Evolutionary conservation across 2,888 invertebrate species (phyloP), one percentile per base, ranked within the genome.

Genomic region (Philonicus albiceps): DNA sequence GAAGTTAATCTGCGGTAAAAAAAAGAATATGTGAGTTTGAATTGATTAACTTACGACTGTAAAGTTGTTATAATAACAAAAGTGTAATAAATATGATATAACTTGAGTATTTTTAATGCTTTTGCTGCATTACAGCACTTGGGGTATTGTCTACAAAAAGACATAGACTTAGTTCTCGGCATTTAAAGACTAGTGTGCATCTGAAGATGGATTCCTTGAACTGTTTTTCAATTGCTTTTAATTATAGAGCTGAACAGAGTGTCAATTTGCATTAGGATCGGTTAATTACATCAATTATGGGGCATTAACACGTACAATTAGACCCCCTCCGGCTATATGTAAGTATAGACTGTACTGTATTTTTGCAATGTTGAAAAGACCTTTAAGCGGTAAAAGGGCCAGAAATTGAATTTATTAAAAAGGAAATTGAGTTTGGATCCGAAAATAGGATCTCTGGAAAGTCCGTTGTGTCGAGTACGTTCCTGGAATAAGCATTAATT

Each of bases 401-500:
- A 64, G 27, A 64, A 64, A 64, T 64, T 64, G 27, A 64, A 64
- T 64, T 22, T 11, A 64, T 64, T 22, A 64, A 64, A 64, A 64
- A 11, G 27, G 2, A 64, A 64, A 49, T 49, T 64, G 19, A 64
- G 27, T 64, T 64, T 64, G 64, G 64, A 49, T 64, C 27, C 64
- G 16, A 49, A 78, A 78, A 78, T 78, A 27, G 49, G 49, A 49
- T 78, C 49, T 27, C 37, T 76, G 13, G 43, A 49, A 49, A 49
- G 78, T 37, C 49, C 49, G 27, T 22, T 22, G 19, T 27, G 13
- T 22, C 27, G 49, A 49, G 27, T 78, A 49, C 76, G 11, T 78
- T 78, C 13, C 78, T 53, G 49, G 40, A 78, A 78, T 78, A 49
- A 78, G 53, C 49, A 53, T 49, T 78, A 78, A 78, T 78, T 78